Conservation (phyloP, 2,113 vertebrate genomes). For the Vidua macroura region DNA sequence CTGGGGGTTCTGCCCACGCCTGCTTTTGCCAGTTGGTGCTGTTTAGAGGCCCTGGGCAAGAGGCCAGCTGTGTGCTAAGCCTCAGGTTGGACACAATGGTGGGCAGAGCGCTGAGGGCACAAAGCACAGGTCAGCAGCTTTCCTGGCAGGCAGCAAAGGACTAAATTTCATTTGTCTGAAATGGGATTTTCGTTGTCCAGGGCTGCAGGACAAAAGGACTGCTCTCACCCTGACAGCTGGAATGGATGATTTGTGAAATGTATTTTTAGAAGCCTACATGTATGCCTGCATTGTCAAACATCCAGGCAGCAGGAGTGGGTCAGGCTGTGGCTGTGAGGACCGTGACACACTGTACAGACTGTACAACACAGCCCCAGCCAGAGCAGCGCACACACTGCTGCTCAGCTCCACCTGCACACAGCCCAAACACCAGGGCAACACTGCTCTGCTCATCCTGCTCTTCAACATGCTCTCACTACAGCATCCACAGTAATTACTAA, state of each 20-base stretch:
- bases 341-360: not conserved
- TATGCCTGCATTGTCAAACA: conserved; percentile 16
- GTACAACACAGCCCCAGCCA: not conserved
- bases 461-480: not conserved
- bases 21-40: not conserved
- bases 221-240: conserved; percentile 54
- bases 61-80: conserved; percentile 24
- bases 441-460: not conserved
- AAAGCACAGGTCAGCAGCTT: conserved; percentile 60
- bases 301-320: not conserved
- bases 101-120: not conserved
- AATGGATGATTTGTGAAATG: conserved; percentile 52
- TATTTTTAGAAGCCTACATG: conserved; percentile 58
- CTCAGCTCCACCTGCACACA: not conserved
- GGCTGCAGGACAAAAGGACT: conserved; percentile 53
- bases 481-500: not conserved
- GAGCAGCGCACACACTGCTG: not conserved
- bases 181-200: conserved; percentile 25
- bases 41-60: conserved; percentile 30
- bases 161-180: conserved; percentile 35
- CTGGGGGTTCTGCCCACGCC: not conserved
- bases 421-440: not conserved
- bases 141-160: conserved; percentile 22
- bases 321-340: not conserved
- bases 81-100: conserved; percentile 17